Base-by-base conservation (phyloP, 23 tunicate species). In the Ascidia mentula region DNA sequence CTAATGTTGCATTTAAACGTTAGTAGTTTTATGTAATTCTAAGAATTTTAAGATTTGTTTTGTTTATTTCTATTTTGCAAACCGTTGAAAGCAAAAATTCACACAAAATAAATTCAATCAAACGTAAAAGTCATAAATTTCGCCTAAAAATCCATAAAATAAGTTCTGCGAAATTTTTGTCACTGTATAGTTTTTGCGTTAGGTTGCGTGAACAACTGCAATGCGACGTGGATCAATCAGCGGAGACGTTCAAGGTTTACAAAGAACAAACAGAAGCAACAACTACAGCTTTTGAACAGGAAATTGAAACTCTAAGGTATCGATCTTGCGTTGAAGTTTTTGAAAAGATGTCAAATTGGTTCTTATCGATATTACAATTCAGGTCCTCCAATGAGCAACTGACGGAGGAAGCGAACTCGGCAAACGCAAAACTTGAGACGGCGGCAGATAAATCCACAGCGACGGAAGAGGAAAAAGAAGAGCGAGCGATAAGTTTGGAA, bases 281-380 rank as follows among this genome's bases (percentile, higher is more conserved):
- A 18, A 71, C 18, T 22, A 17, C 7, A 17, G 9, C 39, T 2
- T 36, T 71, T 3, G 75, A 71, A 71, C 30, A 18, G 36, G 75
- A 71, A 36, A 71, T 71, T 74, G 45, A 36, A 37, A 31, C 38
- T 32, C 36, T 72, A 72, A 74, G 40, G 40, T 38, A 3, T 53
- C 13, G 4, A 6, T 20, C 65, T 53, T 53, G 7, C 65, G 7
- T 53, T 53, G n/a, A n/a, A n/a, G n/a, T n/a, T n/a, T n/a, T n/a
- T n/a, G n/a, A n/a, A n/a, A n/a, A n/a, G n/a, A n/a, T n/a, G n/a
- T n/a, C n/a, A n/a, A n/a, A 53, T 9, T 1, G 24, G 13, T 53
- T 3, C 13, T 53, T 5, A 9, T 53, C 13, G 2, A 9, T 53
- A 9, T 9, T 53, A 53, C 24, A 20, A 20, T 42, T 53, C 13